Evolutionary conservation across 2,797 vertebrate genomes (phyloP).

Genomic region (Meda fulgida): DNA sequence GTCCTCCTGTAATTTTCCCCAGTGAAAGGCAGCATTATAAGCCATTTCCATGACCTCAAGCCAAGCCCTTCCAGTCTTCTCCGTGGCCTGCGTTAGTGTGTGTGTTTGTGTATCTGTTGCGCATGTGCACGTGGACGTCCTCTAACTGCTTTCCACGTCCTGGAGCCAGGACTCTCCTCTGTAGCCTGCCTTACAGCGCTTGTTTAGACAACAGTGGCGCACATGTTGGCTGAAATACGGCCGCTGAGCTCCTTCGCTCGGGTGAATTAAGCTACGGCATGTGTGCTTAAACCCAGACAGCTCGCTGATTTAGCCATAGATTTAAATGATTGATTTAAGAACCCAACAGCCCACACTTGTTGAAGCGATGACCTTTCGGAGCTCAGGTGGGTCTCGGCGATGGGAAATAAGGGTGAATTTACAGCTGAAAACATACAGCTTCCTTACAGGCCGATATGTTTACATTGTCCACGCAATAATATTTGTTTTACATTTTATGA

Average conservation of each 20-base stretch:
- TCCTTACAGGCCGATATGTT: constrained; percentile 69
- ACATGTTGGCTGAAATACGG: constrained; percentile 83
- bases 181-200: constrained; percentile 73
- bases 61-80: constrained; percentile 65
- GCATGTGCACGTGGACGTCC: constrained; percentile 52
- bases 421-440: constrained; percentile 63
- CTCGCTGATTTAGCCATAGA: constrained; percentile 78
- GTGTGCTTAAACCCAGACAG: constrained; percentile 78
- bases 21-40: constrained; percentile 78
- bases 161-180: constrained; percentile 78
- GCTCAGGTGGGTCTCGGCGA: constrained; percentile 55
- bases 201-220: constrained; percentile 85
- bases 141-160: constrained; percentile 79
- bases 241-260: constrained; percentile 73
- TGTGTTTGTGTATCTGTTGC: constrained; percentile 55
- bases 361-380: constrained; percentile 58
- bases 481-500: constrained; percentile 66
- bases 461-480: constrained; percentile 62
- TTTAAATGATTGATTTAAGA: constrained; percentile 83
- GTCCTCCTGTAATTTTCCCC: constrained; percentile 73
- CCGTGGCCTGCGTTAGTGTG: constrained; percentile 40
- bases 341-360: constrained; percentile 72
- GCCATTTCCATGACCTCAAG: constrained; percentile 80
- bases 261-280: constrained; percentile 81
- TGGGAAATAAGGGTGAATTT: constrained; percentile 65